A percentile compares a stretch with the other conserved stretches of the same genome.
Conservation (phyloP, 2,113 vertebrate genomes). For the Lates calcarifer region DNA sequence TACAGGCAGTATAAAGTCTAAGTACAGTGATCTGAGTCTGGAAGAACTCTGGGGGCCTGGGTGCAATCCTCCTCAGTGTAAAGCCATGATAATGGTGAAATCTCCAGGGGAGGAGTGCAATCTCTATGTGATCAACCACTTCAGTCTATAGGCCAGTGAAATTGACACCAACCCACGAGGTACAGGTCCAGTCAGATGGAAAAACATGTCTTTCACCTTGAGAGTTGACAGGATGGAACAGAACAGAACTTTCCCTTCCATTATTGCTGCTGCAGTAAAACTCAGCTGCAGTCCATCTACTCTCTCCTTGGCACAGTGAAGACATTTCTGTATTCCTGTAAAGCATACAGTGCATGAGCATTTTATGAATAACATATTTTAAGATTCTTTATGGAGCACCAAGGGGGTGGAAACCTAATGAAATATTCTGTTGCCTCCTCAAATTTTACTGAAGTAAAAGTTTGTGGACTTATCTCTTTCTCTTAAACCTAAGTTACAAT, state of each 20-base stretch:
- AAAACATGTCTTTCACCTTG: constrained; percentile 58
- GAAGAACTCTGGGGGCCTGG: constrained; percentile 17
- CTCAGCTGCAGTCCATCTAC: constrained; percentile 10
- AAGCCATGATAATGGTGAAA: constrained; percentile 41
- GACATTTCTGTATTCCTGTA: constrained; percentile 5
- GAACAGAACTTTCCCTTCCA: constrained; percentile 23
- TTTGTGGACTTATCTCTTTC: not conserved
- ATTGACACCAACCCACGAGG: constrained; percentile 46
- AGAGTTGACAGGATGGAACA: constrained; percentile 39
- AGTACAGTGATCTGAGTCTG: constrained; percentile 31
- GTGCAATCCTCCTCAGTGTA: constrained; percentile 17
- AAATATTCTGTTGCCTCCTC: constrained; percentile 23
- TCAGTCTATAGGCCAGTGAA: constrained; percentile 38
- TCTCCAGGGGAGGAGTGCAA: constrained; percentile 53
- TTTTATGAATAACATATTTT: constrained; percentile 37
- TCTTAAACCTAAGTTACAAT: not conserved
- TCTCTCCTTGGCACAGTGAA: constrained; percentile 25
- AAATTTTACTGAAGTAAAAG: constrained; percentile 1
- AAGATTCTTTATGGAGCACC: constrained; percentile 1
- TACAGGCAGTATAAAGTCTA: constrained; percentile 14
- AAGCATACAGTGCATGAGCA: constrained; percentile 9
- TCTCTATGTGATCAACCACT: constrained; percentile 51
- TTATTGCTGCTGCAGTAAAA: constrained; percentile 25
- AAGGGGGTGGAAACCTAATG: not conserved
- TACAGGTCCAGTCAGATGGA: constrained; percentile 40